Evolutionary conservation across 1,140 invertebrate genomes (phyloP), one percentile per base, ranked within the genome.

Genomic region (Panulirus ornatus): DNA sequence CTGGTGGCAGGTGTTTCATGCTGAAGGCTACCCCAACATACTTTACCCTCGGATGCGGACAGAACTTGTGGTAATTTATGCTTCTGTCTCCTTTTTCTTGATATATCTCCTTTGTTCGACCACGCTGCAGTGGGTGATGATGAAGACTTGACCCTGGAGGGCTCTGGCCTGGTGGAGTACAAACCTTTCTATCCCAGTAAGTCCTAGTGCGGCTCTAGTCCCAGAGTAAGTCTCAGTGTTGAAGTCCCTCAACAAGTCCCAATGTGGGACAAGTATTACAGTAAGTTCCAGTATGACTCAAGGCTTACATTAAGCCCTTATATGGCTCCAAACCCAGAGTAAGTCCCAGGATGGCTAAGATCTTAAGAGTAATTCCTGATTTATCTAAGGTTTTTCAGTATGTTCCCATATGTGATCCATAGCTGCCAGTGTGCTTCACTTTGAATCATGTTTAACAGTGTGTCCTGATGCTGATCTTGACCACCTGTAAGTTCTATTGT

Each of bases 141-240:
- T 58, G 84, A 87, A 47, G 84, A 87, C 63, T 78, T 87, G 27
- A 76, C 36, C 51, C 63, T 76, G 84, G 84, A 87, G 54, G 84
- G 84, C 22, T 87, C 84, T 9, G 84, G 84, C n/a, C 71, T 87
- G 34, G 84, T 85, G 84, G 71, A 76, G 71, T 87, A 87, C 84
- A 87, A 87, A 51, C 84, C 84, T 54, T 87, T 87, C 84, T 87
- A 40, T 40, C 71, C 84, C 44, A 87, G 84, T 87, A 87, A 87
- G 84, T 87, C 40, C 34, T 42, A 6, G 0, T 9, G 30, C 19
- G 11, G 5, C 54, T 34, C 51, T 9, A 19, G 16, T 58, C 51
- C n/a, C n/a, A n/a, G n/a, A n/a, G n/a, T n/a, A n/a, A n/a, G n/a
- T n/a, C n/a, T n/a, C n/a, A n/a, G n/a, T n/a, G n/a, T n/a, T n/a